Evolutionary conservation across 2,888 invertebrate species (phyloP).

Genomic region (Iselma pallidipennis): DNA sequence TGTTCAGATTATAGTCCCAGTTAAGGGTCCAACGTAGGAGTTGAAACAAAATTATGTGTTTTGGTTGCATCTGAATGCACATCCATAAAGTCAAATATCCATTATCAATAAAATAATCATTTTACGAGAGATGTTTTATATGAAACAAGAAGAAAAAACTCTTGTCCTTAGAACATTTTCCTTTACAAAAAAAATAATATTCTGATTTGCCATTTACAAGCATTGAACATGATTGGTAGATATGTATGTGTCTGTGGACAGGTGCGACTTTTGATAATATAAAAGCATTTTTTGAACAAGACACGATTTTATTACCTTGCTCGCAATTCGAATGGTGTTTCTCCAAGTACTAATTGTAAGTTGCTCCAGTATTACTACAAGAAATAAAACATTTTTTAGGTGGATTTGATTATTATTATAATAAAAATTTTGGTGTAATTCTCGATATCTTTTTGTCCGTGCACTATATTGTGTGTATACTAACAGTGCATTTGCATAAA

Average conservation of each 20-base stretch:
- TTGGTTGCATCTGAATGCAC: not conserved
- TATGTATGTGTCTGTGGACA: not conserved
- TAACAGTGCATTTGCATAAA: slow-evolving; percentile 17
- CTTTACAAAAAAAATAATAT: no score
- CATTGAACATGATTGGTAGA: no score
- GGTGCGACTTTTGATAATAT: not conserved
- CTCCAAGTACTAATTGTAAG: no score
- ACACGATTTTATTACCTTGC: not conserved
- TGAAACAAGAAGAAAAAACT: not conserved
- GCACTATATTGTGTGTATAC: not conserved
- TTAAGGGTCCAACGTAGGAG: not conserved
- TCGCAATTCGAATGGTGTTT: not conserved
- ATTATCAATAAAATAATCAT: slow-evolving; percentile 1
- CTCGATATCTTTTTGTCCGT: not conserved
- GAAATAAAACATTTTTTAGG: no score
- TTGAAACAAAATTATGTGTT: not conserved
- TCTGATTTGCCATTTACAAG: no score
- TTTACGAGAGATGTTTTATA: slow-evolving; percentile 2
- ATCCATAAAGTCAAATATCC: not conserved
- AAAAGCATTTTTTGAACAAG: not conserved
- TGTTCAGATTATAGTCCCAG: not conserved
- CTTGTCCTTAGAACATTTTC: no score
- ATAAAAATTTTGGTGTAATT: not conserved
- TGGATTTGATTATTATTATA: no score
- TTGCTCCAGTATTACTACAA: no score